Evolutionary conservation across 2,888 invertebrate species (phyloP).

Genomic region (Hoplodrina blanda): DNA sequence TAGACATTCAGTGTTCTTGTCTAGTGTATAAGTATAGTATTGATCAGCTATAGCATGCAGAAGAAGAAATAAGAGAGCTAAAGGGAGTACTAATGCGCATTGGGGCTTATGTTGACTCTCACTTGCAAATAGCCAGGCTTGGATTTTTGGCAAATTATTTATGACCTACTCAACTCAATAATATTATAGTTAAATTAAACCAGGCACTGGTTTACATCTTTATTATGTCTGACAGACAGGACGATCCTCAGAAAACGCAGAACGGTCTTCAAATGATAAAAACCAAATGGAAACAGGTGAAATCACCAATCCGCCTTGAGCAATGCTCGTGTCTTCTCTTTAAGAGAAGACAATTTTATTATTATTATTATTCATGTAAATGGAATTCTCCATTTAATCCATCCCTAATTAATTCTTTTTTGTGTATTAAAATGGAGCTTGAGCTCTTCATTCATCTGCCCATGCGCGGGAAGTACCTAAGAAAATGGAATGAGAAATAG

Average conservation of each 20-base stretch:
- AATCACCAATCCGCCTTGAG: no score
- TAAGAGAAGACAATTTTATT: no score
- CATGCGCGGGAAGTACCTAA: neutral
- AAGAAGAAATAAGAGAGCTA: slow-evolving; percentile 27
- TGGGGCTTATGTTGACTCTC: neutral
- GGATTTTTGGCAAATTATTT: neutral
- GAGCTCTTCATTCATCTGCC: slow-evolving; percentile 3
- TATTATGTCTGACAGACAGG: no score
- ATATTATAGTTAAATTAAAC: no score
- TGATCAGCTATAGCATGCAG: slow-evolving; percentile 57
- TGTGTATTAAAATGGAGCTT: neutral
- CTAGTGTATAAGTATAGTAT: slow-evolving; percentile 64
- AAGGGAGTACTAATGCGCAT: slow-evolving; percentile 12
- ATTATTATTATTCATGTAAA: neutral
- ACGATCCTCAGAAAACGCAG: no score
- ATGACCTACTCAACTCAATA: no score
- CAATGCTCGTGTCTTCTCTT: no score
- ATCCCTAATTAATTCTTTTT: neutral
- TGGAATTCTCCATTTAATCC: no score
- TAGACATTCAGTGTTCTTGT: slow-evolving; percentile 68
- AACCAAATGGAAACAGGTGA: no score
- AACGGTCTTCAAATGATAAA: no score
- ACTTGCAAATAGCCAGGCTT: neutral
- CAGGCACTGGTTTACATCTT: no score
- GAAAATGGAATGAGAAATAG: slow-evolving; percentile 38